Percentiles rank a stretch among this genome's conserved stretches.
Evolutionary conservation across 2,888 invertebrate genomes (phyloP).

Genomic region (Cephus spinipes): DNA sequence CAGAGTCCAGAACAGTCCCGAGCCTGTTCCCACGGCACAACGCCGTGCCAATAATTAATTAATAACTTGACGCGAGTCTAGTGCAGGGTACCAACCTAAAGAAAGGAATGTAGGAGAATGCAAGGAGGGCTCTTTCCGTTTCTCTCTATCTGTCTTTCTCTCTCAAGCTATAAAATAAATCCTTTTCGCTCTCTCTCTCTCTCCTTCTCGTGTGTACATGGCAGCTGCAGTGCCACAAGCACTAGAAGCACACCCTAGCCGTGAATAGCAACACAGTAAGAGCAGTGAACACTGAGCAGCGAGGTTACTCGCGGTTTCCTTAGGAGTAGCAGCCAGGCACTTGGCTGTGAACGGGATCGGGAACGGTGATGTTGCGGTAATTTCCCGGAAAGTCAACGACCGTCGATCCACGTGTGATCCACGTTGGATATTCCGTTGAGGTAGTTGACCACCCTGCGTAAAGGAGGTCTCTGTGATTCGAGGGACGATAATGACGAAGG

Average conservation of each 20-base stretch:
- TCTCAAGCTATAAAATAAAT: no score
- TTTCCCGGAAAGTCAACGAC: neutral
- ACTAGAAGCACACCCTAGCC: neutral
- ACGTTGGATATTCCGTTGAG: neutral
- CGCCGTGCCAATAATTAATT: slow-evolving; percentile 56
- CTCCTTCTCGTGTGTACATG: neutral
- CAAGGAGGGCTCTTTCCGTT: neutral
- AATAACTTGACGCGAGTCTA: slow-evolving; percentile 6
- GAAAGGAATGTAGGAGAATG: neutral
- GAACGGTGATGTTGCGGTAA: neutral
- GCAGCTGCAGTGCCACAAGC: neutral
- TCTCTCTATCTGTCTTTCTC: neutral
- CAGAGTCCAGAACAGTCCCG: slow-evolving; percentile 41
- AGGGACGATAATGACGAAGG: neutral
- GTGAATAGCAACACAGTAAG: neutral
- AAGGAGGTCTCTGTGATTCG: neutral
- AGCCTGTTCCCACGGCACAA: slow-evolving; percentile 50
- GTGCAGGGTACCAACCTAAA: neutral
- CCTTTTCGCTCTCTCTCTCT: no score
- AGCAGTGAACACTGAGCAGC: neutral
- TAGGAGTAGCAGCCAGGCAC: neutral
- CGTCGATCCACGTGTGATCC: neutral
- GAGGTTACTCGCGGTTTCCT: neutral
- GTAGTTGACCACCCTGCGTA: neutral
- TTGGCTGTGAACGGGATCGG: neutral